Conservation (phyloP, 2,113 vertebrate species). For the Oxyura jamaicensis region DNA sequence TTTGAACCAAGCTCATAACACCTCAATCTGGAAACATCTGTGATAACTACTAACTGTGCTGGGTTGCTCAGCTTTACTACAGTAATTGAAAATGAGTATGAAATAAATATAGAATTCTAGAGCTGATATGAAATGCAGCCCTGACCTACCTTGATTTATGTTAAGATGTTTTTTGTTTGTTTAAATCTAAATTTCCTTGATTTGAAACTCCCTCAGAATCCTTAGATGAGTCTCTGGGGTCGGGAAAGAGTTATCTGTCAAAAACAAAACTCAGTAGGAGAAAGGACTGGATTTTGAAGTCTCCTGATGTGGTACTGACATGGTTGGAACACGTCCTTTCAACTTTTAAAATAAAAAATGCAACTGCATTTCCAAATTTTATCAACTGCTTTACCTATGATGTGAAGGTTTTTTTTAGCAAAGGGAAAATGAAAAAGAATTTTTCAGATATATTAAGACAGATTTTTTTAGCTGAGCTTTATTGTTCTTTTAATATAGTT, state of each 20-base stretch:
- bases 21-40: conserved; percentile 21
- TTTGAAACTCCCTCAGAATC: neutral
- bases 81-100: neutral
- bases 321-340: neutral
- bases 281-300: neutral
- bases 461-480: neutral
- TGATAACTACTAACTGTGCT: neutral
- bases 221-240: neutral
- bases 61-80: neutral
- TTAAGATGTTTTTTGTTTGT: neutral
- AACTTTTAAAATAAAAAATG: conserved; percentile 13
- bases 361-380: neutral
- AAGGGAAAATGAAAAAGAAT: neutral
- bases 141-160: neutral
- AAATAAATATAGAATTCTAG: neutral
- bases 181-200: neutral
- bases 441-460: neutral
- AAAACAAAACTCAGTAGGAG: neutral
- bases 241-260: conserved; percentile 15
- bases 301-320: neutral
- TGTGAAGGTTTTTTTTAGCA: neutral
- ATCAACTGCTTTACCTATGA: neutral
- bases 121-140: neutral
- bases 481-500: neutral
- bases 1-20: conserved; percentile 18